Base-by-base conservation (phyloP, 2,113 vertebrate species). In the Aphyosemion australe region DNA sequence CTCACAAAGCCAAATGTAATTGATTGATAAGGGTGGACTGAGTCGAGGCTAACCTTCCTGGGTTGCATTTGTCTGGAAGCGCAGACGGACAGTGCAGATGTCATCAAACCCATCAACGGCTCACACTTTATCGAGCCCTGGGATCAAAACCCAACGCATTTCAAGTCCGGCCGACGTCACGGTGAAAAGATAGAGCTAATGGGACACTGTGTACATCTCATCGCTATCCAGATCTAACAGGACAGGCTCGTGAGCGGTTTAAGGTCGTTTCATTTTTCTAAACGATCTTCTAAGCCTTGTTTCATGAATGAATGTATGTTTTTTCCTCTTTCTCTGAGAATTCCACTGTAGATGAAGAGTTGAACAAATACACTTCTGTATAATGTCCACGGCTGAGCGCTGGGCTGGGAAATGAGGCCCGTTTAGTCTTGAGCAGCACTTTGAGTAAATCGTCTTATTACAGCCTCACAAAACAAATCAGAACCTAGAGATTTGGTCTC, bases 221-320 rank as follows among this genome's bases (percentile, higher is more conserved):
- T 91, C 92, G 85, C 88, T 87, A 92, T 89, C 87, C 80, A 71
- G 90, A 93, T 93, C 89, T 89, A 92, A 89, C 87, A 91, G 90
- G 81, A 80, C n/a, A 75, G 86, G 81, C 61, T 84, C 79, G 80
- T 74, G 84, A 60, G 19, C 71, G 72, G 80, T 90, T 84, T 84
- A 85, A 92, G 92, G 94, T 94, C 93, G 94, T 74, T 26, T 84
- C 74, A 84, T 82, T 77, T 75, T 75, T 80, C 14, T 5, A 68
- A 73, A 72, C 67, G 15, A 58, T 13, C 47, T 26, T 63, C 52
- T 49, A 32, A 37, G 37, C 5, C 46, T 63, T n/a, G 14, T 26
- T 63, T 60, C n/a, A 57, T 12, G 6, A n/a, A 50, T 61, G 21
- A 53, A 5, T 11, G 63, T 10, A 41, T 21, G 12, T 16, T 45